Base-by-base conservation (phyloP, 2,113 vertebrate species). In the Elachura formosa region DNA sequence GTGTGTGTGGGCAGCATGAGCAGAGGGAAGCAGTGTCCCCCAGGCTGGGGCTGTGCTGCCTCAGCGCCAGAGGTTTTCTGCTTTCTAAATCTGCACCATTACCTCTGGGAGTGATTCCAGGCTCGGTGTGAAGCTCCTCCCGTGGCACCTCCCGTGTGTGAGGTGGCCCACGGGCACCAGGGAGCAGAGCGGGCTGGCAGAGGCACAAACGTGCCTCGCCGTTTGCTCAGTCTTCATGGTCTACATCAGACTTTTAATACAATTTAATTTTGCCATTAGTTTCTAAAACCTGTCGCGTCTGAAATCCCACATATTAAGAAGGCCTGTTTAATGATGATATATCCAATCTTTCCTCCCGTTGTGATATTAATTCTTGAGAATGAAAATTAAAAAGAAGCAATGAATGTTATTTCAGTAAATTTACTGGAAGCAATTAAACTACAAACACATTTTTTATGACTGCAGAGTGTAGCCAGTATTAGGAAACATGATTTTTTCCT, bases 241-340 rank as follows among this genome's bases (percentile, higher is more conserved):
- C 91, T 74, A 12, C 84, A 69, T 63, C 82, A 90, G 94, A 11
- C 52, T 94, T 76, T 88, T 95, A 76, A 40, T 36, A 16, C 14
- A 29, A 93, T 95, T 96, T 94, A 96, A 97, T 97, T 97, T 97
- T 86, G 80, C 66, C 49, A 82, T 96, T 96, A 93, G 84, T 89
- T 93, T 94, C 87, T 86, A 78, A 96, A 96, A 71, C 76, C 87
- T 56, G 49, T 89, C n/a, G 2, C 72, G 81, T 77, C 81, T 94
- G 95, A 95, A 96, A 92, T 92, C 77, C 84, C 75, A 71, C 10
- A 12, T 90, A 87, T 75, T 93, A 87, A 81, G 51, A 24, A 36
- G 51, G 25, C 14, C 46, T 76, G 71, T 81, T 93, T 80, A 71
- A 92, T 43, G 62, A 61, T 54, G 86, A 81, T 94, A 89, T 95